Percentiles rank a stretch among this genome's conserved stretches.
These are phyloP conservation scores for Drosophila pegasa DNA, from an alignment of 2,888 invertebrate genomes.

Conservation along the genomic window DNA sequence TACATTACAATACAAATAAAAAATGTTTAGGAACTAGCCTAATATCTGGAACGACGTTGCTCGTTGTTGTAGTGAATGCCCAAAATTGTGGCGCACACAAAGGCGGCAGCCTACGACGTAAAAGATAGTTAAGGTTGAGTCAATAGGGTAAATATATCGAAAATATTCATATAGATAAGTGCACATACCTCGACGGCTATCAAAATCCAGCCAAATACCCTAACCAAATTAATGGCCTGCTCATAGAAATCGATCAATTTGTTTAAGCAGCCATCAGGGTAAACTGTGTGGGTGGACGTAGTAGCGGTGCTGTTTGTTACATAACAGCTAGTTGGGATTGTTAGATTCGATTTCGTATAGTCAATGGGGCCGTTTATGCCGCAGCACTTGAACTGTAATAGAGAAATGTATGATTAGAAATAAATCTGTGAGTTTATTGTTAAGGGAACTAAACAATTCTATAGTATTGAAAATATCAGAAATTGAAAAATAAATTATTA, in stretches of 20 bases:
- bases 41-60: slow-evolving; percentile 89
- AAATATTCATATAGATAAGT: slow-evolving; percentile 25
- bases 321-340: slow-evolving; percentile 75
- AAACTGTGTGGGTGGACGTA: slow-evolving; percentile 19
- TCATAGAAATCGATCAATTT: slow-evolving; percentile 59
- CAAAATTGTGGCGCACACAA: slow-evolving; percentile 93
- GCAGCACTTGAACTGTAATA: slow-evolving; percentile 74
- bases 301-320: slow-evolving; percentile 15
- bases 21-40: slow-evolving; percentile 65
- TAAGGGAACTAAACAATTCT: neutral
- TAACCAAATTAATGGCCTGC: slow-evolving; percentile 86
- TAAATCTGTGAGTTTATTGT: neutral
- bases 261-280: slow-evolving; percentile 64
- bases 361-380: slow-evolving; percentile 71
- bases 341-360: slow-evolving; percentile 59
- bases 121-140: neutral
- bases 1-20: neutral
- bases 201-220: slow-evolving; percentile 88
- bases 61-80: slow-evolving; percentile 94
- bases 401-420: slow-evolving; percentile 81
- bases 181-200: slow-evolving; percentile 88
- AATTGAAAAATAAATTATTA: no score
- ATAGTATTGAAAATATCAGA: no score
- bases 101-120: slow-evolving; percentile 86
- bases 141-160: slow-evolving; percentile 2